These are phyloP conservation scores for Poicephalus meyeri DNA, from an alignment of 2,113 vertebrate genomes.

Conservation along the genomic window DNA sequence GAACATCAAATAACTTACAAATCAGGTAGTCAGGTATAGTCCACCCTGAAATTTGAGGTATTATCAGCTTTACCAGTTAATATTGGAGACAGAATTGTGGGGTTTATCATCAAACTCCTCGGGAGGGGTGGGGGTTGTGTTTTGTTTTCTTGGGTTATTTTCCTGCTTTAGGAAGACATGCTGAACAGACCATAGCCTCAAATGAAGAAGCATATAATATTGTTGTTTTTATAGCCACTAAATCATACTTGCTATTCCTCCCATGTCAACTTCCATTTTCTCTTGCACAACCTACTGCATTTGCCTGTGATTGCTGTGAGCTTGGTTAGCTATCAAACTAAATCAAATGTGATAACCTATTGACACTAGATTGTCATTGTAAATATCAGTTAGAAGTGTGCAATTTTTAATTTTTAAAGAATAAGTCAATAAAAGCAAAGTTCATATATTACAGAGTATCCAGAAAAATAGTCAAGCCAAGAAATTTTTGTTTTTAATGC, in stretches of 20 bases:
- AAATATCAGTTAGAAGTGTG: neutral
- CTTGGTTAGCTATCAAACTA: neutral
- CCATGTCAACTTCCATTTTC: neutral
- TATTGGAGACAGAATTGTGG: neutral
- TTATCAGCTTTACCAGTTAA: neutral
- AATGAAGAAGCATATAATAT: neutral
- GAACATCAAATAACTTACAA: neutral
- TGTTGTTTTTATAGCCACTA: neutral
- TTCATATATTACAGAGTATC: neutral
- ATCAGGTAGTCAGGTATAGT: neutral
- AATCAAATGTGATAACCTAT: neutral
- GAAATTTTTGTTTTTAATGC: neutral
- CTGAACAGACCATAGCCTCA: neutral
- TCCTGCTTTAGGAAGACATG: neutral
- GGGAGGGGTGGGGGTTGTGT: neutral
- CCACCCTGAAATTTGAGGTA: neutral
- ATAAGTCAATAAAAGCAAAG: neutral
- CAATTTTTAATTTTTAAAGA: neutral
- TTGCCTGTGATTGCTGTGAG: neutral
- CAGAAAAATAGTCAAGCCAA: neutral
- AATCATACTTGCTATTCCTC: neutral
- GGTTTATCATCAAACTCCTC: neutral
- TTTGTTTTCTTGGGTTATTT: neutral
- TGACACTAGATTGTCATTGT: neutral
- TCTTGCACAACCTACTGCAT: neutral